phyloP scores from a whole-genome alignment of 2,797 vertebrate genomes.

The Halcyon chelicuti region DNA sequence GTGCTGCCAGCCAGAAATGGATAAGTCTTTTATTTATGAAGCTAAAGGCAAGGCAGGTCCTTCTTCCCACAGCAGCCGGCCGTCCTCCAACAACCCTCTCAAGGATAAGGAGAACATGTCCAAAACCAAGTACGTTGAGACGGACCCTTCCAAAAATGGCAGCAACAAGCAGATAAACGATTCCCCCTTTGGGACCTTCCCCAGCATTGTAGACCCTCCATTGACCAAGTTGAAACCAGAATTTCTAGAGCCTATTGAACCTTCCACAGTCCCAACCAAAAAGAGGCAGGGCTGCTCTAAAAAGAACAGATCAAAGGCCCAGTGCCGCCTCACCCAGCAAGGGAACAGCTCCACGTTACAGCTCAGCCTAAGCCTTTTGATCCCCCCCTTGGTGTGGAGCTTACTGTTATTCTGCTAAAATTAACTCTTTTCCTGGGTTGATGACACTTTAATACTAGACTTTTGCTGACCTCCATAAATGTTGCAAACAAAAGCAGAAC shows the following conservation, averaged over 20 bases:
- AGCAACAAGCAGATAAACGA: constrained; percentile 93
- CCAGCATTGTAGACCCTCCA: constrained; percentile 89
- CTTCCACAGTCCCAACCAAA: constrained; percentile 90
- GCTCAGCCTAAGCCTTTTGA: constrained; percentile 80
- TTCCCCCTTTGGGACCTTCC: constrained; percentile 92
- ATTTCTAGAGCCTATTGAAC: constrained; percentile 88
- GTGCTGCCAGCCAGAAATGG: constrained; percentile 91
- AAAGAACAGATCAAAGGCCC: constrained; percentile 93
- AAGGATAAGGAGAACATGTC: constrained; percentile 95
- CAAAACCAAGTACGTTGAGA: constrained; percentile 88
- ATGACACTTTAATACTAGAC: constrained; percentile 86
- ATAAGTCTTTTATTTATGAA: constrained; percentile 93
- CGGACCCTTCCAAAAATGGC: constrained; percentile 87
- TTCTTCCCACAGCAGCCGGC: constrained; percentile 86
- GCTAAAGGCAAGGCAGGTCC: constrained; percentile 85
- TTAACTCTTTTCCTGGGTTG: constrained; percentile 72
- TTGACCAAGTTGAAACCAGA: constrained; percentile 89
- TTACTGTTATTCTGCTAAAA: constrained; percentile 73
- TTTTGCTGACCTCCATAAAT: constrained; percentile 83
- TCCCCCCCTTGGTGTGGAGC: constrained; percentile 87
- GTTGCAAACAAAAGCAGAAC: constrained; percentile 72
- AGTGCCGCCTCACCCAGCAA: constrained; percentile 89
- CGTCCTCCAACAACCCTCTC: constrained; percentile 88
- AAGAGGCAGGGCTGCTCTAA: constrained; percentile 96
- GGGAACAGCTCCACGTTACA: constrained; percentile 77